These are phyloP conservation scores for Dorcus hopei DNA, from an alignment of 2,888 invertebrate genomes.

Conservation along the genomic window DNA sequence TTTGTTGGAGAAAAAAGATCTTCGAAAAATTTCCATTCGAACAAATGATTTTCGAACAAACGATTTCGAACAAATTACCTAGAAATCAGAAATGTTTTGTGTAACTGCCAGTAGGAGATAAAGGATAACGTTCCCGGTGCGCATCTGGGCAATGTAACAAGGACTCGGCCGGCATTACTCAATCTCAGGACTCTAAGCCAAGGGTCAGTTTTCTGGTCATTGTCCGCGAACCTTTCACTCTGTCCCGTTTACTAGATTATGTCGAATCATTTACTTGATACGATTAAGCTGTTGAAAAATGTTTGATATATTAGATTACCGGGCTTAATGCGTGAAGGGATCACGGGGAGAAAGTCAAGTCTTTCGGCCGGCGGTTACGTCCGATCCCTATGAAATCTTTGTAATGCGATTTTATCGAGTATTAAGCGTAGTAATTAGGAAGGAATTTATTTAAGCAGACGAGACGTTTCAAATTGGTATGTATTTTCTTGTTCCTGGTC, in stretches of 20 bases:
- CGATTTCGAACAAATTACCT: no score
- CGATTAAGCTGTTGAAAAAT: conserved; percentile 48
- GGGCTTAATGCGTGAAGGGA: conserved; percentile 23
- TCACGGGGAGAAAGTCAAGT: conserved; percentile 12
- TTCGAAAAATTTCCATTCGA: no score
- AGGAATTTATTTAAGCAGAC: not conserved
- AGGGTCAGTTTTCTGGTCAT: conserved; percentile 35
- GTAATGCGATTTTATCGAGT: not conserved
- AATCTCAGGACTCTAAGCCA: conserved; percentile 28
- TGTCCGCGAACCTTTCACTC: conserved; percentile 35
- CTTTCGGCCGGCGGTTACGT: conserved; percentile 7
- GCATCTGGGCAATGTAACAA: conserved; percentile 30
- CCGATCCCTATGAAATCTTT: no score
- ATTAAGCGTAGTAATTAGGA: conserved; percentile 4
- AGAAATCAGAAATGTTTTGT: conserved; percentile 11
- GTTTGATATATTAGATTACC: conserved; percentile 42
- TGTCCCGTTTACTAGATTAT: conserved; percentile 39
- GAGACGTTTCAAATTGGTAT: not conserved
- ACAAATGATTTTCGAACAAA: no score
- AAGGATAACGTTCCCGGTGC: conserved; percentile 18
- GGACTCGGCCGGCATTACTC: conserved; percentile 30
- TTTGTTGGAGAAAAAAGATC: no score
- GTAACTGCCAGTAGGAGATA: conserved; percentile 18
- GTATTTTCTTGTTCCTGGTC: no score
- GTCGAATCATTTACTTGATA: conserved; percentile 50